phyloP scores from a whole-genome alignment of 2,888 invertebrate species.

The Plebejus anna region DNA sequence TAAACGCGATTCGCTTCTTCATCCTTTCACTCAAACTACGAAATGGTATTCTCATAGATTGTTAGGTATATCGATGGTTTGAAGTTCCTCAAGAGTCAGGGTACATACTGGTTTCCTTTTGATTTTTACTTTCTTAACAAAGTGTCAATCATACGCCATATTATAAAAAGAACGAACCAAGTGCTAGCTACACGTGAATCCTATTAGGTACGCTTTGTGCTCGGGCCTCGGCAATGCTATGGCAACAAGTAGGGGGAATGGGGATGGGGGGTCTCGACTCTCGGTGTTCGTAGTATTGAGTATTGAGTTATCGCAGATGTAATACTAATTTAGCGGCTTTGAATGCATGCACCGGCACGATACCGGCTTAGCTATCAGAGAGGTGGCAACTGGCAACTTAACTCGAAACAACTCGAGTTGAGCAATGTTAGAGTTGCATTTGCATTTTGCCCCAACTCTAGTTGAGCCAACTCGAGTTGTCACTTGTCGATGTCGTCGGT shows the following conservation, averaged over 20 bases:
- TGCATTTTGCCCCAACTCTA: not conserved
- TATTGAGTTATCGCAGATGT: conserved; percentile 40
- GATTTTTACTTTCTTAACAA: not conserved
- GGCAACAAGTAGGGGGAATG: conserved; percentile 34
- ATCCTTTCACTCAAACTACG: too few relatives aligned
- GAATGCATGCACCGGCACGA: conserved; percentile 32
- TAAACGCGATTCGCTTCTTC: too few relatives aligned
- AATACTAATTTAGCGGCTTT: conserved; percentile 36
- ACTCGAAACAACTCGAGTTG: not conserved
- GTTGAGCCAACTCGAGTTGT: too few relatives aligned
- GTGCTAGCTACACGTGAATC: not conserved
- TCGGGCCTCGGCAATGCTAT: conserved; percentile 17
- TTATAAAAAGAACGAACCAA: not conserved
- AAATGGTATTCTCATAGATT: too few relatives aligned
- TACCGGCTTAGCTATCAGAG: conserved; percentile 32
- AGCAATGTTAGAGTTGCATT: not conserved
- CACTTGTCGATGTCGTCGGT: too few relatives aligned
- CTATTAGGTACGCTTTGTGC: conserved; percentile 28
- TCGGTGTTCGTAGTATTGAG: conserved; percentile 35
- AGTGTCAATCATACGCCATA: not conserved
- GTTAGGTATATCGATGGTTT: too few relatives aligned
- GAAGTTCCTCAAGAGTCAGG: too few relatives aligned
- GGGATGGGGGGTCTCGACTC: conserved; percentile 33
- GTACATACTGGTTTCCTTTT: too few relatives aligned
- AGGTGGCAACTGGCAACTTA: not conserved